phyloP scores from a whole-genome alignment of 2,888 invertebrate species.

The Odontocerum albicorne region DNA sequence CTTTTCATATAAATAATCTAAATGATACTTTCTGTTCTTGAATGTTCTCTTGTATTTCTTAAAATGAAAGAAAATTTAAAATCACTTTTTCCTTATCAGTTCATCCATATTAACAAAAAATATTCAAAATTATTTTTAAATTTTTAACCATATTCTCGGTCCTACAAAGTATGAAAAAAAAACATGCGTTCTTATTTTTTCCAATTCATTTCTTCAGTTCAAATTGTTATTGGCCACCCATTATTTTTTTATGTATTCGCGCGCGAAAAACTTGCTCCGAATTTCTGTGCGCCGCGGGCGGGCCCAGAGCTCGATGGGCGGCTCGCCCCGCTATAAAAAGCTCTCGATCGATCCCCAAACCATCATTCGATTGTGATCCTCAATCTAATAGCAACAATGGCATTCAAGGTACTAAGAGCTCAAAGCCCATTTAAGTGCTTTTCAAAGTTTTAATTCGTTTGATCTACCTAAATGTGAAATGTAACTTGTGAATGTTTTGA shows the following conservation, averaged over 20 bases:
- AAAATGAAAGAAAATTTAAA: too few relatives aligned
- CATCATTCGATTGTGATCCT: conserved; percentile 36
- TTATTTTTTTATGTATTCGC: conserved; percentile 12
- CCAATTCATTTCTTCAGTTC: too few relatives aligned
- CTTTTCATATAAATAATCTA: too few relatives aligned
- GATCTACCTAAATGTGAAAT: neutral
- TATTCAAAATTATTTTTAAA: too few relatives aligned
- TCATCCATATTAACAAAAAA: too few relatives aligned
- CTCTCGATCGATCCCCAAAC: conserved; percentile 21
- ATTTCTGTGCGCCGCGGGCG: conserved; percentile 27
- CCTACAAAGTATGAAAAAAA: neutral
- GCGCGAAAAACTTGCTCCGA: conserved; percentile 29
- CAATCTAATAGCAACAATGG: conserved; percentile 38
- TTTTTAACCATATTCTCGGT: neutral
- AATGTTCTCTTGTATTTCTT: too few relatives aligned
- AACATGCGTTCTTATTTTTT: neutral
- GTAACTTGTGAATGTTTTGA: neutral
- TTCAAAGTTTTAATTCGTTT: neutral
- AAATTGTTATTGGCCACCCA: neutral
- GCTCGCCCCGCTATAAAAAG: conserved; percentile 30
- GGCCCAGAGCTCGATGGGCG: conserved; percentile 15
- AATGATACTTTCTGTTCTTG: too few relatives aligned
- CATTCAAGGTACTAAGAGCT: conserved; percentile 39
- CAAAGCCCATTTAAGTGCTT: neutral
- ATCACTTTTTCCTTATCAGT: too few relatives aligned